Base-by-base conservation (phyloP, 2,888 invertebrate species). In the Drosophila longiperda region DNA sequence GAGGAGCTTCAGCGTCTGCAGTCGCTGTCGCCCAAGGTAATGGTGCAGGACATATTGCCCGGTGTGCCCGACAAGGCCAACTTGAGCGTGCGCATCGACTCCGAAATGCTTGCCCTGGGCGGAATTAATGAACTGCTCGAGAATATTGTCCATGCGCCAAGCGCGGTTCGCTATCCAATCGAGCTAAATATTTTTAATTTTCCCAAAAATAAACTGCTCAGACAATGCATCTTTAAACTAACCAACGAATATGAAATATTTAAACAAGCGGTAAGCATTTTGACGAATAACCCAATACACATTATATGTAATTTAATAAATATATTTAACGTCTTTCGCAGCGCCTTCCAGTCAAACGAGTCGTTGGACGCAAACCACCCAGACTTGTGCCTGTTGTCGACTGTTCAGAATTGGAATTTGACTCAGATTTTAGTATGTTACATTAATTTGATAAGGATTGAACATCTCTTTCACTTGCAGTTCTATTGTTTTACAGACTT, bases 1-100 rank as follows among this genome's bases (percentile, higher is more conserved):
- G 92, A 92, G 68, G 92, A 92, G 50, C 75, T 92, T 49, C 76
- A 83, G 34, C 91, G 90, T 17, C 75, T 74, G 5, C 81, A 71
- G 38, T 86, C 91, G 82, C 68, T 92, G 4, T 90, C 89, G 36
- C 92, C 92, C 3, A 80, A 82, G 34, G 88, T 91, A 9, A 77
- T 87, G 53, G 78, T 88, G 0, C 75, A 80, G 9, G 91, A 92
- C 74, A 90, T 92, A 34, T 75, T 91, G 20, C 86, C 88, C 1
- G 79, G 81, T 42, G 71, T 91, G 6, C 73, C 80, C 40, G 77
- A 88, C 36, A 91, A 91, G 68, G 66, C 74, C 6, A 87, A 87
- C 49, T 57, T 92, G 2, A 87, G 80, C 50, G 83, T 92, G 12
- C 64, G 66, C n/a, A 66, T 92, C 36, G 91, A 92, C 49, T 86